Evolutionary conservation across 2,113 vertebrate species (phyloP), one percentile per base, ranked within the genome.

Genomic region (Petroica traversi): DNA sequence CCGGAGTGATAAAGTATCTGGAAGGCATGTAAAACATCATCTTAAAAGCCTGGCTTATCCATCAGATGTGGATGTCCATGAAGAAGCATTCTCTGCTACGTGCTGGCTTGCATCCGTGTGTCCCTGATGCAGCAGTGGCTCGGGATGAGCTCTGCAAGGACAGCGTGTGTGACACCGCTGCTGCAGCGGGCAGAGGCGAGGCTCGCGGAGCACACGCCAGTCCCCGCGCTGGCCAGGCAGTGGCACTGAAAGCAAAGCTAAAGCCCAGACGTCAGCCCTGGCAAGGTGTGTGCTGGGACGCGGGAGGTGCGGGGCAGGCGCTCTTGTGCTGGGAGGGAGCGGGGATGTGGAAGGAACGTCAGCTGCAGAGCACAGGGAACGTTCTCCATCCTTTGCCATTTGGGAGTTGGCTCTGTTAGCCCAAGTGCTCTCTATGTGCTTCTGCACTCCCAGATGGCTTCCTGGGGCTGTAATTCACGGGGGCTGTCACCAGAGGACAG

Each of bases 191-290:
- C 59, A 63, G 43, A 12, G 19, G 43, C 1, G 0, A 43, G 69
- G 12, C 41, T 63, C 10, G 8, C 5, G 29, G 57, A 64, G 62
- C 43, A 14, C 84, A 52, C 38, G 77, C 77, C 86, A 75, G 81
- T 95, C 69, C 89, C 71, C 2, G 6, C 23, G 26, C 78, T 48
- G 87, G 87, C 93, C 94, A 94, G 83, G 94, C 89, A 92, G 95
- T 13, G 96, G 93, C 96, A 95, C 91, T 94, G 93, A 69, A 93
- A 77, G 92, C 95, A 66, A 85, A 79, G 92, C 85, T 91, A 93
- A 94, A 66, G 22, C 22, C 31, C 73, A 13, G n/a, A 13, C 2
- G 1, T 8, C 69, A 51, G 62, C 74, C 63, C 73, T 22, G 43
- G 45, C 36, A 46, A 68, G 91, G 61, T 75, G 66, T 62, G 14